Conservation (phyloP, 2,113 vertebrate genomes). For the Daboia siamensis region DNA sequence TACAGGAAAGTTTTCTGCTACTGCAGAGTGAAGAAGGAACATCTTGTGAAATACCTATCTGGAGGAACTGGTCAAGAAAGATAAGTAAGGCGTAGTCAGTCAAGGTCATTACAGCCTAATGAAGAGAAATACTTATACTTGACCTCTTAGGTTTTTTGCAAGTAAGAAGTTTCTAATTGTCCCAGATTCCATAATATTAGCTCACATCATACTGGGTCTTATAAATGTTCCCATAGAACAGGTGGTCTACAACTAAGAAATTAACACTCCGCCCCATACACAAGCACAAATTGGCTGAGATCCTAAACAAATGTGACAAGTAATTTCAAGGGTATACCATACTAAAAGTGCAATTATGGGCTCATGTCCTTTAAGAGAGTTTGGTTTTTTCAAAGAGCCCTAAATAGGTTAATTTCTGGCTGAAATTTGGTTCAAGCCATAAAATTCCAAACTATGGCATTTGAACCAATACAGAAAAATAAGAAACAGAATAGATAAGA, state of each 20-base stretch:
- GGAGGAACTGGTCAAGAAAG: neutral
- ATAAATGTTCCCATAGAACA: neutral
- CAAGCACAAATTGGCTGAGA: neutral
- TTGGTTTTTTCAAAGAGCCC: neutral
- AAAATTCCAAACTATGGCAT: too few species aligned
- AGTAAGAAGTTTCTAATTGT: neutral
- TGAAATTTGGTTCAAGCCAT: too few species aligned
- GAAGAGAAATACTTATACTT: neutral
- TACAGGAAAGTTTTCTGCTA: neutral
- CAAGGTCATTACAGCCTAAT: neutral
- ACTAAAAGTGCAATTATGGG: neutral
- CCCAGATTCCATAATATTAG: neutral
- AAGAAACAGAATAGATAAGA: too few species aligned
- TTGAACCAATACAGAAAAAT: too few species aligned
- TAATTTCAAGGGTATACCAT: neutral
- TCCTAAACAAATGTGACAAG: conserved; percentile 10
- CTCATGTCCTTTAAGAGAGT: neutral
- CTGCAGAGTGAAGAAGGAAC: neutral
- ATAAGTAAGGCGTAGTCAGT: neutral
- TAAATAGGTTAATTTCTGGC: neutral
- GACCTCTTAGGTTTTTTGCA: neutral
- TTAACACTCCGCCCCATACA: neutral
- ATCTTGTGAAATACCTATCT: neutral
- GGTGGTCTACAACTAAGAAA: neutral
- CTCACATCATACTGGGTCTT: neutral